Conservation (phyloP, 2,113 vertebrate genomes). For the Gymnobelideus leadbeateri region DNA sequence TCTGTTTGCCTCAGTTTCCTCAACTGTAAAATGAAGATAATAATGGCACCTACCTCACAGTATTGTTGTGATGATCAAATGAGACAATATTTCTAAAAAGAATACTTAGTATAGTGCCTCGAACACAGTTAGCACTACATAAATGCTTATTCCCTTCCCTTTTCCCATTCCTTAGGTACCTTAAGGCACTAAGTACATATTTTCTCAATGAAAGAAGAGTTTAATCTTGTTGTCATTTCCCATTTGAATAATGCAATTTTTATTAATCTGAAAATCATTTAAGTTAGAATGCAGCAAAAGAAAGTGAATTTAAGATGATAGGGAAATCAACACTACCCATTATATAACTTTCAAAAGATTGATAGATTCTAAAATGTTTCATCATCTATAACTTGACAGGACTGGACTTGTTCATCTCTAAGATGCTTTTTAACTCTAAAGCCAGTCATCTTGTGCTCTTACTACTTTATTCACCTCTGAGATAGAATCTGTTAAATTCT, state of each 20-base stretch:
- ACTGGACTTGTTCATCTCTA: not conserved
- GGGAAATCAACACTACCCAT: no score
- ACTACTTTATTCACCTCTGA: not conserved
- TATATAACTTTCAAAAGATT: no score
- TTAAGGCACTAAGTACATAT: slow-evolving; percentile 76
- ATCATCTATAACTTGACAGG: not conserved
- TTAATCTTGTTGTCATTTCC: slow-evolving; percentile 70
- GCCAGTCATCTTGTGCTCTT: not conserved
- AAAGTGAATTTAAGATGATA: slow-evolving; percentile 31
- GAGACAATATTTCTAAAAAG: no score
- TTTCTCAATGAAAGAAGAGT: slow-evolving; percentile 64
- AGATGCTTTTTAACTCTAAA: not conserved
- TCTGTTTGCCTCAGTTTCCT: no score
- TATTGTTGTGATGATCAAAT: no score
- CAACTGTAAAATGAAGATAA: no score
- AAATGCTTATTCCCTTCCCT: no score
- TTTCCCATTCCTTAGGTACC: no score
- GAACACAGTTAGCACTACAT: no score
- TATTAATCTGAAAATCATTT: slow-evolving; percentile 76
- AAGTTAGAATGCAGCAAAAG: slow-evolving; percentile 70
- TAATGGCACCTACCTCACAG: no score
- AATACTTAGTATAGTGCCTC: no score
- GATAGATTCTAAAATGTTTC: not conserved
- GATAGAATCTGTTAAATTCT: not conserved
- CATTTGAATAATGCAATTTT: slow-evolving; percentile 78